These are phyloP conservation scores for Augiades crinisus DNA, from an alignment of 2,888 invertebrate genomes.

Conservation along the genomic window DNA sequence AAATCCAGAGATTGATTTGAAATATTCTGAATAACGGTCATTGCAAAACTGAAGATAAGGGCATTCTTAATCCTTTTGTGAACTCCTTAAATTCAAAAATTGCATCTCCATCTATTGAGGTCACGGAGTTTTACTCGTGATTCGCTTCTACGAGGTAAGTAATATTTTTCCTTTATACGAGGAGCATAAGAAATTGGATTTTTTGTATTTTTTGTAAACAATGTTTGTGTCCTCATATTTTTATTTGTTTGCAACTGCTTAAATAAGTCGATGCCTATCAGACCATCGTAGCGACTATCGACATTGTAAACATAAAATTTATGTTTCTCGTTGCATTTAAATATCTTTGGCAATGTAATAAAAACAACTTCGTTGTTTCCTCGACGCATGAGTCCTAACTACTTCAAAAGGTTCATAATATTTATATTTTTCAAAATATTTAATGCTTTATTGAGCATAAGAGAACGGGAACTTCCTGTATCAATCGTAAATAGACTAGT, in stretches of 20 bases:
- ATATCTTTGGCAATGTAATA: neutral
- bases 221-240: neutral
- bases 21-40: slow-evolving; percentile 26
- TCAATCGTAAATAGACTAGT: slow-evolving; percentile 6
- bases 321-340: slow-evolving; percentile 1
- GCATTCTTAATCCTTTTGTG: slow-evolving; percentile 26
- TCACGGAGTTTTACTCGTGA: slow-evolving; percentile 10
- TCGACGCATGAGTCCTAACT: neutral
- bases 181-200: slow-evolving; percentile 3
- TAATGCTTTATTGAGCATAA: neutral
- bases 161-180: too few species aligned
- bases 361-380: neutral
- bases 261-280: slow-evolving; percentile 30
- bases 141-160: too few species aligned
- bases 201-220: neutral
- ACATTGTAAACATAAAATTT: slow-evolving; percentile 32
- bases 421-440: neutral
- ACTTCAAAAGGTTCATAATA: neutral
- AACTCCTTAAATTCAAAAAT: slow-evolving; percentile 25
- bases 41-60: slow-evolving; percentile 24
- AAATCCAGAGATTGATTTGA: slow-evolving; percentile 8
- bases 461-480: neutral
- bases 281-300: slow-evolving; percentile 28
- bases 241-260: slow-evolving; percentile 23
- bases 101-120: slow-evolving; percentile 16